Evolutionary conservation across 2,888 invertebrate genomes (phyloP), one percentile per base, ranked within the genome.

Genomic region (Ypsolopha sequella): DNA sequence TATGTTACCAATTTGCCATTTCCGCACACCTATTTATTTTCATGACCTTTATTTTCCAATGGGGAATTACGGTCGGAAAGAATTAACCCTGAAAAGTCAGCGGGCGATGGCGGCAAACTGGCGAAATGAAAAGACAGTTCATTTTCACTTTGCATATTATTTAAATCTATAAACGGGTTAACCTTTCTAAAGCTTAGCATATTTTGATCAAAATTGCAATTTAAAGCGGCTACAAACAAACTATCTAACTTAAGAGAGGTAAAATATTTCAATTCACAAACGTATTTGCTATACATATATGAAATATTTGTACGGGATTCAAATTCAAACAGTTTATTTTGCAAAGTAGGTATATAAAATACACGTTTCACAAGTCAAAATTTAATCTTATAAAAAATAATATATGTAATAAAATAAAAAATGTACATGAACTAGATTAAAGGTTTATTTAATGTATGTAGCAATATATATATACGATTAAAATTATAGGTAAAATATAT

Each of bases 121-220:
- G 9, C 38, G 9, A 38, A 41, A 7, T 24, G 43, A 9, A 43
- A 13, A 14, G 51, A 53, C 49, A 54, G 55, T 53, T 58, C 53
- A 61, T 56, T 60, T 60, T 56, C 54, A 53, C 51, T 62, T 63
- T 61, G 60, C 56, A 62, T 61, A 58, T 48, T 46, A 62, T 62
- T 63, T 59, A 56, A 61, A 63, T 58, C 53, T 58, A 56, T 56
- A 53, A 56, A n/a, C 46, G 52, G 55, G 56, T 52, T 52, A 56
- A 57, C 58, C 58, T 60, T 58, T 56, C 52, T 24, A 41, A 36
- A 50, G 53, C 54, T 55, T 54, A 54, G 54, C 54, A 52, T 55
- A 55, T 55, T 55, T 53, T 53, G 53, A 55, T 55, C 47, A 47
- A 53, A 24, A 41, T 49, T 14, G 51, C 51, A 49, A 51, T 54